Evolutionary conservation across 2,113 vertebrate genomes (phyloP).

Genomic region (Muntiacus muntjak): DNA sequence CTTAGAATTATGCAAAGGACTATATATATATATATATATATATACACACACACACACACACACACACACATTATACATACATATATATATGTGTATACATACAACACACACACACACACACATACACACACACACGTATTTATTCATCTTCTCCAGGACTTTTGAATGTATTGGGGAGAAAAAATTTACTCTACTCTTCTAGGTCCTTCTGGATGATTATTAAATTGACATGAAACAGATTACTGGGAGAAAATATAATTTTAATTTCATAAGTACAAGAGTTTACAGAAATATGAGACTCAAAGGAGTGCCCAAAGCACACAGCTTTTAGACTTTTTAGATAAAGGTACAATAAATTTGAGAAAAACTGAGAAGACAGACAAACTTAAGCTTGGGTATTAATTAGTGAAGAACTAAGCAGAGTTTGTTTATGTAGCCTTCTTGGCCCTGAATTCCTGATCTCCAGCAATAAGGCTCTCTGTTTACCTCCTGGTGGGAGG

Average conservation of each 20-base stretch:
- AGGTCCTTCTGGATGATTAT: neutral
- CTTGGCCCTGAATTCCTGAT: neutral
- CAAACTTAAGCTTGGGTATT: neutral
- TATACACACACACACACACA: too few relatives aligned
- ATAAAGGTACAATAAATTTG: neutral
- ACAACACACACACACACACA: neutral
- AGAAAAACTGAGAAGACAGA: neutral
- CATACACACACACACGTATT: neutral
- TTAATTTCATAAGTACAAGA: neutral
- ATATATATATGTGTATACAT: neutral
- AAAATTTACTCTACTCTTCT: neutral
- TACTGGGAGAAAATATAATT: neutral
- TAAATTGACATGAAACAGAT: neutral
- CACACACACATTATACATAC: neutral
- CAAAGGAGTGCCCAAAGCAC: neutral
- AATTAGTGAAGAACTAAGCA: too few relatives aligned
- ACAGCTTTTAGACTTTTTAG: neutral
- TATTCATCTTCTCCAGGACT: neutral
- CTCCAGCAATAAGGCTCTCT: neutral
- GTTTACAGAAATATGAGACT: neutral
- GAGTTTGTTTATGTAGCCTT: neutral
- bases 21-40: accelerated
- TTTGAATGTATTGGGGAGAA: neutral
- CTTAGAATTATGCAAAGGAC: neutral
- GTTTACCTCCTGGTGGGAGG: neutral